Evolutionary conservation across 2,888 invertebrate species (phyloP).

Genomic region (Leptopilina myrica): DNA sequence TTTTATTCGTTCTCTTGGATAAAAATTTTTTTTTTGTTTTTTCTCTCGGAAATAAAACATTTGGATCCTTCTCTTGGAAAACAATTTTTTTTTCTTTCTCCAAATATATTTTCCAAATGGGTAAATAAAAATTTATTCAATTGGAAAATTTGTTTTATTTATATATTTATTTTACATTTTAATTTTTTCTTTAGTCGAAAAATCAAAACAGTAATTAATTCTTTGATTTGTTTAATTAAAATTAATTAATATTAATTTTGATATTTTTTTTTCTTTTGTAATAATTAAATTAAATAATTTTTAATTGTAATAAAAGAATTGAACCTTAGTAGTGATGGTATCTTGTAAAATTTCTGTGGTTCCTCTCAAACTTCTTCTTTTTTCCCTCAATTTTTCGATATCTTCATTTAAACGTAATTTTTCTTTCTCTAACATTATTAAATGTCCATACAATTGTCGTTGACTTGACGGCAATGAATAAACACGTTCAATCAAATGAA

Average conservation of each 20-base stretch:
- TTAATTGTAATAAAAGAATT: too few relatives aligned
- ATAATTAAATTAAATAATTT: too few relatives aligned
- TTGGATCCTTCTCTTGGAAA: too few relatives aligned
- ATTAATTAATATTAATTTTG: too few relatives aligned
- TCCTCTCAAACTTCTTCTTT: constrained; percentile 4
- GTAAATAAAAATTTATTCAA: background rate
- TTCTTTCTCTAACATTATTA: constrained; percentile 30
- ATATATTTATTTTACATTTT: too few relatives aligned
- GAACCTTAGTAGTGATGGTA: background rate
- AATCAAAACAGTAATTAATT: background rate
- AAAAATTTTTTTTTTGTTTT: too few relatives aligned
- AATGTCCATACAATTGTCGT: constrained; percentile 22
- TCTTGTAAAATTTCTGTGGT: constrained; percentile 17
- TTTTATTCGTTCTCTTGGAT: too few relatives aligned
- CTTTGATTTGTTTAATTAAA: background rate
- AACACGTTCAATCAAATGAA: constrained; percentile 32
- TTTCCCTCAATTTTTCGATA: constrained; percentile 6
- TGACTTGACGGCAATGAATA: constrained; percentile 36
- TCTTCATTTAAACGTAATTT: constrained; percentile 11
- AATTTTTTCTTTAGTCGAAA: background rate
- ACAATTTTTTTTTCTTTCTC: too few relatives aligned
- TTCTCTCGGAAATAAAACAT: too few relatives aligned
- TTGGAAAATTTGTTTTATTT: background rate
- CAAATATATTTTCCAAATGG: too few relatives aligned
- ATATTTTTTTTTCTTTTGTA: too few relatives aligned